These are phyloP conservation scores for Myotis daubentonii DNA, from an alignment of 2,797 vertebrate genomes.

Conservation along the genomic window DNA sequence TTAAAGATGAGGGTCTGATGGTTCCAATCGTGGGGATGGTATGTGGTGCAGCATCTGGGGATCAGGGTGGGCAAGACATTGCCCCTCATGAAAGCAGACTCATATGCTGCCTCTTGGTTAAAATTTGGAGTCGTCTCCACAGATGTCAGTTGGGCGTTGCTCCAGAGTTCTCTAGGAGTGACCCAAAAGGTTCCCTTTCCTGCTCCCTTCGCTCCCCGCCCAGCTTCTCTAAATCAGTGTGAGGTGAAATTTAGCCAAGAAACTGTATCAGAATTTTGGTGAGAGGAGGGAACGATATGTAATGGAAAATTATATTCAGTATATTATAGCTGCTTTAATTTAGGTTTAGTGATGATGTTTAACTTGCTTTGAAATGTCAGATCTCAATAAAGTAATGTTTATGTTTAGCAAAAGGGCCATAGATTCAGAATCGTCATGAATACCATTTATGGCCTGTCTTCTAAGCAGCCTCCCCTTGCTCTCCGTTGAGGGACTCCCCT, in stretches of 20 bases:
- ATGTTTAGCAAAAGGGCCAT: background rate
- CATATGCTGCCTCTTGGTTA: background rate
- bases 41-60: background rate
- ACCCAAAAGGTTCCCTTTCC: background rate
- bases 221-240: background rate
- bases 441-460: background rate
- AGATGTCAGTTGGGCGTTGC: background rate
- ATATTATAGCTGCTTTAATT: slow-evolving; percentile 17
- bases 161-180: background rate
- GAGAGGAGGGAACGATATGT: background rate
- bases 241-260: slow-evolving; percentile 38
- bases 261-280: slow-evolving; percentile 40
- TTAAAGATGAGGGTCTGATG: background rate
- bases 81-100: background rate
- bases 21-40: background rate
- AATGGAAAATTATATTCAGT: background rate
- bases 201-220: background rate
- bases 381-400: slow-evolving; percentile 46
- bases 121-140: background rate
- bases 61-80: background rate
- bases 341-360: slow-evolving; percentile 29
- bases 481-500: background rate
- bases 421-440: background rate
- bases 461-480: background rate
- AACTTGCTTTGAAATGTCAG: slow-evolving; percentile 53